These are phyloP conservation scores for Heliconius sara DNA, from an alignment of 2,888 invertebrate genomes.

Conservation along the genomic window DNA sequence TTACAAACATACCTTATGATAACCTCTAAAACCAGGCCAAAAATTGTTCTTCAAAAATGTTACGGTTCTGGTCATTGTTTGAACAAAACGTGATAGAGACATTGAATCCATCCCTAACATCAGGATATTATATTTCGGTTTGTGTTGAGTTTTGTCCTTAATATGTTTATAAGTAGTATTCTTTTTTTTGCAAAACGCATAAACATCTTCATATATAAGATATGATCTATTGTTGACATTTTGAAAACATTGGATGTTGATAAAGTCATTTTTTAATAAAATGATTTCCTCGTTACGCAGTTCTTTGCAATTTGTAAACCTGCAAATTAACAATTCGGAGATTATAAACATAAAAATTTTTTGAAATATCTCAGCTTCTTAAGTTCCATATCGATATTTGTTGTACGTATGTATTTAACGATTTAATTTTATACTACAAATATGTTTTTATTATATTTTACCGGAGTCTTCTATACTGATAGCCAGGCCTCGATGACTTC, in stretches of 20 bases:
- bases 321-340: slow-evolving; percentile 48
- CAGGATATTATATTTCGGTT: slow-evolving; percentile 83
- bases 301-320: slow-evolving; percentile 63
- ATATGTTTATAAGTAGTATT: slow-evolving; percentile 54
- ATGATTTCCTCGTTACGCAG: slow-evolving; percentile 59
- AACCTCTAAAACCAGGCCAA: slow-evolving; percentile 90
- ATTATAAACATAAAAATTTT: not conserved
- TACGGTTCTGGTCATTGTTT: slow-evolving; percentile 89
- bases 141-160: slow-evolving; percentile 39
- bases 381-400: not conserved
- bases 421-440: not conserved
- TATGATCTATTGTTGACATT: slow-evolving; percentile 57
- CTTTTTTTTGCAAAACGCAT: slow-evolving; percentile 75
- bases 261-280: slow-evolving; percentile 64
- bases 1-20: slow-evolving; percentile 82
- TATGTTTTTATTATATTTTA: not conserved
- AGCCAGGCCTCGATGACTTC: slow-evolving; percentile 26
- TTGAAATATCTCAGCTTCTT: not conserved
- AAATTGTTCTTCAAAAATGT: slow-evolving; percentile 86
- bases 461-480: slow-evolving; percentile 33
- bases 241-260: slow-evolving; percentile 69
- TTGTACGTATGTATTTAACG: not conserved
- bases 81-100: slow-evolving; percentile 89
- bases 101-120: slow-evolving; percentile 94
- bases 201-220: slow-evolving; percentile 72